A percentile compares a stretch with the other conserved stretches of the same genome.
Evolutionary conservation across 1,140 invertebrate genomes (phyloP).

Genomic region (honey bee (Apis mellifera)): DNA sequence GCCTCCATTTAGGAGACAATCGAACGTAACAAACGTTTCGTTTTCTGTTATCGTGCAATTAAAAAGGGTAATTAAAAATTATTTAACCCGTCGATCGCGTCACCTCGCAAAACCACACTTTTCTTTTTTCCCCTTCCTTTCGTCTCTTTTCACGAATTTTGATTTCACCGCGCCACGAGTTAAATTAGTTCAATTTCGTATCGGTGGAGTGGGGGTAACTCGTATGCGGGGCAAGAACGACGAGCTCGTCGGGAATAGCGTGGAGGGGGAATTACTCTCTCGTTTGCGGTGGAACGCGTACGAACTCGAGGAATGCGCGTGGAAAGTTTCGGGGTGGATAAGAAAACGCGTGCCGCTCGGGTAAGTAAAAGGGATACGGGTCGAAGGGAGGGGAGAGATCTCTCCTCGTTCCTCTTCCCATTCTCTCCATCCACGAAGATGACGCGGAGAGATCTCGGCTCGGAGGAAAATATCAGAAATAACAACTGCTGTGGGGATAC

Average conservation of each 20-base stretch:
- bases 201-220: not conserved
- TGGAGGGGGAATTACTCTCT: not conserved
- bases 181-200: too few species aligned
- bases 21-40: too few species aligned
- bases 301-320: not conserved
- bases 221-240: not conserved
- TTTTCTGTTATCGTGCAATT: too few species aligned
- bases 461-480: conserved; percentile 13
- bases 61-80: too few species aligned
- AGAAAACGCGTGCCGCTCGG: not conserved
- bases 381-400: too few species aligned
- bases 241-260: not conserved
- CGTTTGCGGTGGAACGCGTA: not conserved
- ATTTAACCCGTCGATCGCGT: too few species aligned
- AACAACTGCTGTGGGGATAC: not conserved
- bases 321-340: not conserved
- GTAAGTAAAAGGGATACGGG: not conserved
- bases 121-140: too few species aligned
- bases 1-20: not conserved
- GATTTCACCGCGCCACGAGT: too few species aligned
- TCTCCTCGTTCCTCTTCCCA: not conserved
- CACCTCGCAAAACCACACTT: too few species aligned
- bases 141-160: too few species aligned
- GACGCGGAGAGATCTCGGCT: not conserved
- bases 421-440: not conserved